Conservation (phyloP, 1,140 invertebrate genomes). For the Eurosta solidaginis region DNA sequence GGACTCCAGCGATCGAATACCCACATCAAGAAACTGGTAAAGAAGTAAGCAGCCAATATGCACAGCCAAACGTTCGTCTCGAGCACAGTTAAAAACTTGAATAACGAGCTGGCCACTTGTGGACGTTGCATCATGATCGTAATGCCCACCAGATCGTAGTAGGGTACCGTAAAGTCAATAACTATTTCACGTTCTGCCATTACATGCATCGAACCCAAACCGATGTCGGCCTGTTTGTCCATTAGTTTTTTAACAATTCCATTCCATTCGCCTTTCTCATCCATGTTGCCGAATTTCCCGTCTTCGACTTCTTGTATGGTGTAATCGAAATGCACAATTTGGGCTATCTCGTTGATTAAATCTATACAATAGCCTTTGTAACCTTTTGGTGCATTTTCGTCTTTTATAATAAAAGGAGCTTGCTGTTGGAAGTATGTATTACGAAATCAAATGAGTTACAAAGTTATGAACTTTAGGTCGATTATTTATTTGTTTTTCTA, state of each 20-base stretch:
- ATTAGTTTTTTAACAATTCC: conserved; percentile 91
- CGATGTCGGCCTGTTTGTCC: conserved; percentile 89
- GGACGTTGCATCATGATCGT: conserved; percentile 75
- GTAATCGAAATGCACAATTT: conserved; percentile 87
- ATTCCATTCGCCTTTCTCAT: conserved; percentile 85
- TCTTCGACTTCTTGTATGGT: conserved; percentile 80
- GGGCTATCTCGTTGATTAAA: conserved; percentile 81
- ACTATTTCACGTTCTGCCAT: conserved; percentile 95
- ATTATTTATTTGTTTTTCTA: no score
- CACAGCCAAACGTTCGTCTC: conserved; percentile 96
- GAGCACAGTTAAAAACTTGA: conserved; percentile 95
- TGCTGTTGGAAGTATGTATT: no score
- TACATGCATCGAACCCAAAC: conserved; percentile 82
- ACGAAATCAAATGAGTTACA: no score
- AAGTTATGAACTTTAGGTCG: no score
- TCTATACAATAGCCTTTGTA: conserved; percentile 94
- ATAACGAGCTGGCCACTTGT: conserved; percentile 79
- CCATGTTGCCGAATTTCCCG: conserved; percentile 82
- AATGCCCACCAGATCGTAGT: conserved; percentile 93
- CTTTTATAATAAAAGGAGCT: conserved; percentile 84
- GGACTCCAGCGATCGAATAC: conserved; percentile 95
- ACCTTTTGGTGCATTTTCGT: conserved; percentile 67
- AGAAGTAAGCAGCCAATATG: conserved; percentile 92
- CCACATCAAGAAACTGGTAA: conserved; percentile 94
- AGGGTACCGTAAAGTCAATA: conserved; percentile 93